Evolutionary conservation across 2,113 vertebrate species (phyloP), one percentile per base, ranked within the genome.

Genomic region (Megalops atlanticus): DNA sequence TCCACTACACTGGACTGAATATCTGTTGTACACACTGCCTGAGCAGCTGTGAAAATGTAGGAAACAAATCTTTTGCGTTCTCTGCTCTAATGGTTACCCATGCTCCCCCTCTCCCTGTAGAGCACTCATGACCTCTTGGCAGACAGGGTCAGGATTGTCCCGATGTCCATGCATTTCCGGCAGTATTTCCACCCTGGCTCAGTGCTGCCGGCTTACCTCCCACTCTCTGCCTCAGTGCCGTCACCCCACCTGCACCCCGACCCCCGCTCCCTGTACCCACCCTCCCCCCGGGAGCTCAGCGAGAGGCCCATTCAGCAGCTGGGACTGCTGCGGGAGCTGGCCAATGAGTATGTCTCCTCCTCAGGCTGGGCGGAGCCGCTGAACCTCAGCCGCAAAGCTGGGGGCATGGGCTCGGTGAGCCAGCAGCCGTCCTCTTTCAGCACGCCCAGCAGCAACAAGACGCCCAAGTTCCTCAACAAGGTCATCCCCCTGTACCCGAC

Each of bases 381-480:
- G 3, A 93, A 95, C 84, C 91, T 95, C 1, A 93, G 92, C 47
- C 2, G 80, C 4, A 94, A 92, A 77, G 84, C 76, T 0, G 2
- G 81, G 1, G 58, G 18, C 0, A 12, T 0, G 18, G 88, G 87
- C 18, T 16, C 72, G 0, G 35, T 74, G 40, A 79, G 35, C 18
- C 82, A 77, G 68, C 87, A 89, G 0, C 79, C 81, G 2, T 95
- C 93, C 0, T 95, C 93, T 0, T 95, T 95, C 11, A 38, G 89
- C 0, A 78, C 88, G 0, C 87, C 85, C 2, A 58, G 80, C n/a
- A 68, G 85, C 35, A 90, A 76, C 86, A 93, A 92, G 75, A 87
- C 39, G 39, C 91, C 92, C 15, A 93, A 91, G 85, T 95, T 94
- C 68, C 64, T 95, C 47, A 95, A 94, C 18, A 86, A 90, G 75